These are phyloP conservation scores for Thecocarcelia acutangulata DNA, from an alignment of 2,888 invertebrate genomes.

Conservation along the genomic window DNA sequence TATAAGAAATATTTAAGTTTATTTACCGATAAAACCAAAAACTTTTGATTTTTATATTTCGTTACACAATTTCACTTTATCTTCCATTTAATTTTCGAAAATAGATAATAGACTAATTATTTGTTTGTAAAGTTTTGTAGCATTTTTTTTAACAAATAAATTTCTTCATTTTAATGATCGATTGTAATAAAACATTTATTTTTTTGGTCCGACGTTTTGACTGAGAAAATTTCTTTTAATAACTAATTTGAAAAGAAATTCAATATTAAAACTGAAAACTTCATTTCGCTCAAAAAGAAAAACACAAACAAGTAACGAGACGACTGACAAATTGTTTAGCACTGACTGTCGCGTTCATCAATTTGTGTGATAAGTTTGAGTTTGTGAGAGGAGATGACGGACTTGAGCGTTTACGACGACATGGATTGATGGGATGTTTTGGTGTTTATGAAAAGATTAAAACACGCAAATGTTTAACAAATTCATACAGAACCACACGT, in stretches of 20 bases:
- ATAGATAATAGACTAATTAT: too few species aligned
- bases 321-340: constrained; percentile 70
- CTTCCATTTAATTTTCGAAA: too few species aligned
- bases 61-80: too few species aligned
- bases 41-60: too few species aligned
- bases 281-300: background rate
- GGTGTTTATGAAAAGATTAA: constrained; percentile 68
- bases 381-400: constrained; percentile 56
- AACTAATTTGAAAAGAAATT: background rate
- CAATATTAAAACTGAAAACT: constrained; percentile 4
- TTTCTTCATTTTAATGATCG: too few species aligned
- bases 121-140: too few species aligned
- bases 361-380: constrained; percentile 55
- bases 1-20: too few species aligned
- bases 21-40: too few species aligned
- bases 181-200: too few species aligned
- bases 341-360: constrained; percentile 60
- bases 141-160: too few species aligned
- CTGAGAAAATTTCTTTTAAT: too few species aligned
- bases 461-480: constrained; percentile 67
- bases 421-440: constrained; percentile 67
- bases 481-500: constrained; percentile 20
- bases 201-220: too few species aligned
- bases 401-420: constrained; percentile 67
- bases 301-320: constrained; percentile 54